Evolutionary conservation across 2,113 vertebrate species (phyloP).

Genomic region (Clarias batrachus): DNA sequence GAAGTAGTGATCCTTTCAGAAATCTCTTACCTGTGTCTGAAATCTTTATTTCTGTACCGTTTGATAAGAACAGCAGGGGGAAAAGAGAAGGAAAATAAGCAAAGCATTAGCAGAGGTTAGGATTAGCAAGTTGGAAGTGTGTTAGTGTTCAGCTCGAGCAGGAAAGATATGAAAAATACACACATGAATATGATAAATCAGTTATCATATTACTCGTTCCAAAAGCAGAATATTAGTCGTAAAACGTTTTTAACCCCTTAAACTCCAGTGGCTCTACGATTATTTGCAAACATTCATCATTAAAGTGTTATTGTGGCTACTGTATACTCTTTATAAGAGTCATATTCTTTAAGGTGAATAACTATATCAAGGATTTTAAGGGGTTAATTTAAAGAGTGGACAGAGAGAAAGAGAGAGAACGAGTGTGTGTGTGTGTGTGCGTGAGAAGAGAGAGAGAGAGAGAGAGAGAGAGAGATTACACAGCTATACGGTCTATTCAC

Average conservation of each 20-base stretch:
- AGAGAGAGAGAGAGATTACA: not conserved
- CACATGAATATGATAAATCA: not conserved
- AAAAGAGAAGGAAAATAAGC: constrained; percentile 55
- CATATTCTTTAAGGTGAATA: not conserved
- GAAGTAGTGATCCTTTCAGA: constrained; percentile 14
- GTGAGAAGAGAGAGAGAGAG: not conserved
- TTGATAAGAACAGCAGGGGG: constrained; percentile 74
- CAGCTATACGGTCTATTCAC: not conserved
- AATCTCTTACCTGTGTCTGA: constrained; percentile 98
- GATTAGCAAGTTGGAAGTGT: constrained; percentile 22
- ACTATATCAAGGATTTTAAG: not conserved
- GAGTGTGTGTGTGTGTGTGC: no score
- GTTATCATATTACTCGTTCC: not conserved
- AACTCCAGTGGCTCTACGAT: not conserved
- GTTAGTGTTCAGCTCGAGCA: constrained; percentile 26
- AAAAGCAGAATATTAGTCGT: not conserved
- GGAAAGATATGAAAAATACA: not conserved
- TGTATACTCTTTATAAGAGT: not conserved
- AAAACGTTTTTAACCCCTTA: not conserved
- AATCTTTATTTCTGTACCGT: constrained; percentile 99
- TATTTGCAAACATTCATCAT: not conserved
- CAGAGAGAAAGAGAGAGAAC: not conserved
- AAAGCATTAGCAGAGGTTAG: constrained; percentile 56
- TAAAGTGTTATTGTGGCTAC: not conserved
- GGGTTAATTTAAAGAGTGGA: constrained; percentile 7